Conservation (phyloP, 2,888 invertebrate genomes). For the Scaptomyza polygonia region DNA sequence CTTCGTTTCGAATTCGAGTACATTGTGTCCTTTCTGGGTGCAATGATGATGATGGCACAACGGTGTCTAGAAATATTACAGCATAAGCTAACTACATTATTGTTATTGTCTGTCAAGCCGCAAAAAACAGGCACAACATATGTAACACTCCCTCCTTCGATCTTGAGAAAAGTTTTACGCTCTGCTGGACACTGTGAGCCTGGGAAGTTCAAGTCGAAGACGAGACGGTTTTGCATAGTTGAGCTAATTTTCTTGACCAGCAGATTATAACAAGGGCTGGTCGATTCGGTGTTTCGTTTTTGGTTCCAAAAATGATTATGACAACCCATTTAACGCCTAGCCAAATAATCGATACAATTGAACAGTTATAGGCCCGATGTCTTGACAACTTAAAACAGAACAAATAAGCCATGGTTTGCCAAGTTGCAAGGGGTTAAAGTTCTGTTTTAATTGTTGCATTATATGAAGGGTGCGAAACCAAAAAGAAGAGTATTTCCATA, state of each 20-base stretch:
- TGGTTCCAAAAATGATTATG: constrained; percentile 54
- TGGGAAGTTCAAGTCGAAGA: constrained; percentile 39
- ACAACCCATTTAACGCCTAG: constrained; percentile 73
- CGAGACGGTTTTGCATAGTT: constrained; percentile 35
- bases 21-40: constrained; percentile 7
- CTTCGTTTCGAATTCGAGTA: neutral
- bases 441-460: neutral
- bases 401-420: constrained; percentile 36
- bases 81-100: constrained; percentile 57
- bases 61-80: constrained; percentile 49
- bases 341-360: constrained; percentile 18
- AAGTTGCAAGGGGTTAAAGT: neutral
- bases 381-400: constrained; percentile 9
- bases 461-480: constrained; percentile 35
- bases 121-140: constrained; percentile 18
- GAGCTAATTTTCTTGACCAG: constrained; percentile 18
- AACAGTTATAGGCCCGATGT: constrained; percentile 6
- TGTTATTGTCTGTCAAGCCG: constrained; percentile 35
- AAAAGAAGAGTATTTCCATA: constrained; percentile 1
- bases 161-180: constrained; percentile 43
- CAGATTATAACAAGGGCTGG: constrained; percentile 21
- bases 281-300: constrained; percentile 5
- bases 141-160: neutral
- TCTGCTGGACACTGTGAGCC: constrained; percentile 49
- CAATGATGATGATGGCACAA: neutral